These are phyloP conservation scores for Lepidonotus clava DNA, from an alignment of 2,888 invertebrate species.

Conservation along the genomic window DNA sequence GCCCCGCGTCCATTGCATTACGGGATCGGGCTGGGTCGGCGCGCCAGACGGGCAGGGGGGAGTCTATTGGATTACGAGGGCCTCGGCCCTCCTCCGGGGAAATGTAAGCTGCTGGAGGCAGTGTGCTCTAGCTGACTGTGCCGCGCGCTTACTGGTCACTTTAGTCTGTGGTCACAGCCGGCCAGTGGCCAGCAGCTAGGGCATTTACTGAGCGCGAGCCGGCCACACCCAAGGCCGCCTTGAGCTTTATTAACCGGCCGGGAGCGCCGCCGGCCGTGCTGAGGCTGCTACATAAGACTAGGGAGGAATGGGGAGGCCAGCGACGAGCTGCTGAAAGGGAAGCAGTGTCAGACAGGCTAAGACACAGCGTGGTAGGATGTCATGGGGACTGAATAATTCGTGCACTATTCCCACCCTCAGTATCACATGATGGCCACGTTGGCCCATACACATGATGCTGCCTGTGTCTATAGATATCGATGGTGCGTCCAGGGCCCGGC, in stretches of 20 bases:
- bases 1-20: slow-evolving; percentile 29
- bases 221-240: neutral
- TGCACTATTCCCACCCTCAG: no score
- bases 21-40: slow-evolving; percentile 21
- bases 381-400: no score
- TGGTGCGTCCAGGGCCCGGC: neutral
- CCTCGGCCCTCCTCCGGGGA: slow-evolving; percentile 25
- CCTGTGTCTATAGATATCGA: no score
- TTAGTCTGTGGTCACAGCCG: neutral
- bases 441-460: no score
- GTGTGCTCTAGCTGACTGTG: neutral
- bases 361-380: no score
- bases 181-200: neutral
- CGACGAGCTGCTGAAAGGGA: no score
- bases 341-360: no score
- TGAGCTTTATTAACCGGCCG: no score
- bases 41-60: neutral
- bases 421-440: no score
- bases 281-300: no score
- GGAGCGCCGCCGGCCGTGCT: no score
- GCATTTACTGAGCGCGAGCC: neutral
- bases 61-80: slow-evolving; percentile 36
- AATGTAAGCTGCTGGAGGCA: slow-evolving; percentile 10
- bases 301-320: no score
- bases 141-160: neutral